Evolutionary conservation across 2,797 vertebrate genomes (phyloP), one percentile per base, ranked within the genome.

Genomic region (Acanthiza pusilla): DNA sequence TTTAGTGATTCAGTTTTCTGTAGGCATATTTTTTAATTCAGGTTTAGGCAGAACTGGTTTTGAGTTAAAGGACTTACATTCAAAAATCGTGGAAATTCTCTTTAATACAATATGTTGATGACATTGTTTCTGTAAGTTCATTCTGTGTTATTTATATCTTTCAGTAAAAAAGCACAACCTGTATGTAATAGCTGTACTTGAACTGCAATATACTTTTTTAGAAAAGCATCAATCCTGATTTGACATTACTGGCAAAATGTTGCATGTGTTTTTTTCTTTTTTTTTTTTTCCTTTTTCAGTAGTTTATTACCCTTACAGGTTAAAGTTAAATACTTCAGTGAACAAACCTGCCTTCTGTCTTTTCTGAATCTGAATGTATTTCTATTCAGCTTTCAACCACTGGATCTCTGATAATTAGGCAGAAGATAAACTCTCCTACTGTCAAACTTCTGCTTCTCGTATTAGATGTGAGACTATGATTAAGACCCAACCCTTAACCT

Each of bases 401-500:
- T 63, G 48, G 40, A 70, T 43, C n/a, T 86, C 68, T 65, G 25
- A 70, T 68, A 92, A 83, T 68, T 78, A 74, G 58, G 57, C 16
- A 83, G 38, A 78, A 89, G 65, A 80, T 68, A 91, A 95, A 89
- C 72, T 84, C 71, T 85, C 85, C 51, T 67, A 68, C 70, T 84
- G 93, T 90, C 70, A 94, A 78, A 88, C 54, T 89, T 94, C 85
- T 2, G 1, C 54, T 94, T 88, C 89, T 85, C 2, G 0, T 77
- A 51, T 54, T 78, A 95, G 89, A 94, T 88, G 51, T 85, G 82
- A 92, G 85, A 81, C 89, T 94, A 38, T 91, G 82, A 96, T 89
- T 91, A 93, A 88, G 54, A 81, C 55, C 29, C 82, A 91, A 88
- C 57, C 61, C 42, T 94, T 94, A 93, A 92, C 94, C 93, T 96